Conservation (phyloP, 2,888 invertebrate species). For the Agriopis aurantiaria region DNA sequence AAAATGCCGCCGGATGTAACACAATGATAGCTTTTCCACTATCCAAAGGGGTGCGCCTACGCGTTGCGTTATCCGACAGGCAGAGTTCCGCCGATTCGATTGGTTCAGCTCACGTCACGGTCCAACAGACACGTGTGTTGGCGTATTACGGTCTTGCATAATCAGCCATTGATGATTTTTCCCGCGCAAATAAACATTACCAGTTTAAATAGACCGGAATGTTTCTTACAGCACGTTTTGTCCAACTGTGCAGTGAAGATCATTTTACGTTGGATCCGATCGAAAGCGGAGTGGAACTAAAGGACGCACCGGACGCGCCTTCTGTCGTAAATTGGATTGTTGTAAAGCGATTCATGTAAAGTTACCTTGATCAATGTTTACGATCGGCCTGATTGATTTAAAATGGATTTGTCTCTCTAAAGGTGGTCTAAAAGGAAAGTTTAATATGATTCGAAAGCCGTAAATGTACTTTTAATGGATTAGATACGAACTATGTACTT, state of each 20-base stretch:
- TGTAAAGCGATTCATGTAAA: conserved; percentile 41
- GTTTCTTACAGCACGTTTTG: conserved; percentile 41
- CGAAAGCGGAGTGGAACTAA: conserved; percentile 63
- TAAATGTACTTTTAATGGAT: background rate
- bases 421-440: conserved; percentile 10
- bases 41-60: conserved; percentile 74
- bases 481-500: background rate
- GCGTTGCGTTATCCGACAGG: conserved; percentile 76
- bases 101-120: conserved; percentile 67
- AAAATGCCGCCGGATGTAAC: conserved; percentile 60
- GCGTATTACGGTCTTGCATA: conserved; percentile 68
- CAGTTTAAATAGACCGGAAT: conserved; percentile 49
- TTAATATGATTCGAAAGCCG: background rate
- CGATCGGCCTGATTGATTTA: conserved; percentile 16
- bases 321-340: conserved; percentile 75
- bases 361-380: conserved; percentile 41
- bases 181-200: conserved; percentile 62
- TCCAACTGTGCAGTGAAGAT: conserved; percentile 44
- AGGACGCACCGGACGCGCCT: conserved; percentile 66
- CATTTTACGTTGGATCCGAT: conserved; percentile 53
- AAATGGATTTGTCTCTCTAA: conserved; percentile 11
- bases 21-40: conserved; percentile 68
- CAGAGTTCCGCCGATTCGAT: conserved; percentile 81
- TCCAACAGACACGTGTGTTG: conserved; percentile 70
- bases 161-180: conserved; percentile 71